phyloP scores from a whole-genome alignment of 2,797 vertebrate genomes.

The Amblyopsis hoosieri region DNA sequence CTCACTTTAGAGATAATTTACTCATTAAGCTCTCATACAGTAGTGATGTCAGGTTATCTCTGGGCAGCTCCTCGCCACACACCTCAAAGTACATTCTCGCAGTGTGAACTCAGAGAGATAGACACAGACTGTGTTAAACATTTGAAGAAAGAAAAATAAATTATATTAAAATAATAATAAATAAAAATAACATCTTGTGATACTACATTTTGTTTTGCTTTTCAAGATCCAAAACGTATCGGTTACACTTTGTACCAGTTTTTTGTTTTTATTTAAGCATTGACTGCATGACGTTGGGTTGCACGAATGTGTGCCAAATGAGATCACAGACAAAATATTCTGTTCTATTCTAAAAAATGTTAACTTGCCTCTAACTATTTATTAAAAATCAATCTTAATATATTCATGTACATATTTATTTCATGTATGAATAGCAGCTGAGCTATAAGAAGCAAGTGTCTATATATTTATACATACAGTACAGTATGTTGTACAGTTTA shows the following conservation, averaged over 20 bases:
- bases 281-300: conserved; percentile 46
- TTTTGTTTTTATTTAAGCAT: conserved; percentile 24
- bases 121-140: conserved; percentile 39
- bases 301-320: conserved; percentile 28
- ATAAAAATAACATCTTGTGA: background rate
- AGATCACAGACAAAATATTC: conserved; percentile 28
- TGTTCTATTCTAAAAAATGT: conserved; percentile 28
- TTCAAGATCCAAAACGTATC: conserved; percentile 23
- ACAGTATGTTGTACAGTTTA: too few relatives aligned
- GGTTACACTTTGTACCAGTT: too few relatives aligned
- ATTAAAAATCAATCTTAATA: conserved; percentile 62
- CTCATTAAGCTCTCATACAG: conserved; percentile 42
- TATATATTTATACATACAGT: background rate
- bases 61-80: background rate
- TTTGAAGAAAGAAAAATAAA: conserved; percentile 6
- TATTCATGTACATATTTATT: conserved; percentile 84
- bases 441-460: conserved; percentile 37
- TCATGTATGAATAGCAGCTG: conserved; percentile 54
- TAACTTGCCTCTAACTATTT: conserved; percentile 60
- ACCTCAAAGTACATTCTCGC: conserved; percentile 28
- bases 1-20: conserved; percentile 53
- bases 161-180: too few relatives aligned
- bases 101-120: conserved; percentile 32
- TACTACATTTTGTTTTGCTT: conserved; percentile 42
- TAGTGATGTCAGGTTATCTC: conserved; percentile 54